Base-by-base conservation (phyloP, 2,113 vertebrate genomes). In the Tamias sibiricus region DNA sequence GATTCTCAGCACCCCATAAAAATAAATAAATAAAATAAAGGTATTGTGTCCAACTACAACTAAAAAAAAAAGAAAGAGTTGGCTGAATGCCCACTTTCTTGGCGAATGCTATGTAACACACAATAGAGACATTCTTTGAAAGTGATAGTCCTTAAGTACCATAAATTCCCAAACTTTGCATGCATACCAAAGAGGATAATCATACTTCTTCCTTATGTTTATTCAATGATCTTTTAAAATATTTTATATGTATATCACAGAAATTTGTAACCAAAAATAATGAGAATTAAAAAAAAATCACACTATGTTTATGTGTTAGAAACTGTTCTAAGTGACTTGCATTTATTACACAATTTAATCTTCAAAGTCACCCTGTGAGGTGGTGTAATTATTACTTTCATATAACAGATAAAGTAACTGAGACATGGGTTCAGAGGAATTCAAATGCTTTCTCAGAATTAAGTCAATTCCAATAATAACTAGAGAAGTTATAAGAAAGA, bases 41-140 rank as follows among this genome's bases (percentile, higher is more conserved):
- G n/a, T n/a, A n/a, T n/a, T n/a, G n/a, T n/a, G n/a, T n/a, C n/a
- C n/a, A n/a, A n/a, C n/a, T n/a, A n/a, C n/a, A n/a, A n/a, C n/a
- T n/a, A n/a, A n/a, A n/a, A n/a, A n/a, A n/a, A n/a, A n/a, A n/a
- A n/a, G n/a, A n/a, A n/a, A n/a, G n/a, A n/a, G n/a, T 37, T 96
- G 92, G 96, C 37, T 81, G 84, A 93, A 79, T 84, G 82, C 90
- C 94, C 47, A 76, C 16, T 89, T 13, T 83, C 77, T 96, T 71
- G 94, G 0, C 84, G 57, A 97, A 94, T 20, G 87, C 82, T 91
- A 10, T 40, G 1, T 40, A 91, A 83, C 11, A 96, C 44, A 42
- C 47, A n/a, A 59, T 94, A 75, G 42, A 98, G 93, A 94, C 72
- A 81, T 0, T 32, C 76, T 97, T 83, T 8, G 68, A 52, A 96